Conservation (phyloP, 2,888 invertebrate genomes). For the Plebejus argus region DNA sequence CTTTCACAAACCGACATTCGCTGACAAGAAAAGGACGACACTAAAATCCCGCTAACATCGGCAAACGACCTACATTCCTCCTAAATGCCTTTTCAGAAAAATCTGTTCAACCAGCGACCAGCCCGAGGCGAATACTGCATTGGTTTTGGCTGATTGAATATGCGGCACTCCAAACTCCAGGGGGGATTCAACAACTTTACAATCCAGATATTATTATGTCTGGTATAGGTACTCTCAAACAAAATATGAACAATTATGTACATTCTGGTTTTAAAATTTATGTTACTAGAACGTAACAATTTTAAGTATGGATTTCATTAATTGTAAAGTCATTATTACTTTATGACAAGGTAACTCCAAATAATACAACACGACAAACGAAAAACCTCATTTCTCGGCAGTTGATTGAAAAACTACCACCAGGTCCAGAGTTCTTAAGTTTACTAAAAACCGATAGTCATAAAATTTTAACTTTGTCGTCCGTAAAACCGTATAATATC, state of each 20-base stretch:
- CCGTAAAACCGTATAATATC: neutral
- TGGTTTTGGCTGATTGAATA: constrained; percentile 1
- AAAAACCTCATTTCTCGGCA: neutral
- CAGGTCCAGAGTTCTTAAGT: neutral
- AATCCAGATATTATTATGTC: neutral
- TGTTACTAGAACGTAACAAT: too few species aligned
- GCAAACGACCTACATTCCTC: neutral
- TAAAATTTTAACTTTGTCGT: neutral
- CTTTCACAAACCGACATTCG: neutral
- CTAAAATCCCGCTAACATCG: constrained; percentile 2
- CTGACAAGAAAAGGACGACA: neutral
- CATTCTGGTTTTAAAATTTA: too few species aligned
- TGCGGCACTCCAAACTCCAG: neutral
- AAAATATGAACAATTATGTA: too few species aligned
- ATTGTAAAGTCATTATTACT: too few species aligned
- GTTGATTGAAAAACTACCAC: neutral
- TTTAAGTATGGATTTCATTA: too few species aligned
- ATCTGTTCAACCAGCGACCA: neutral
- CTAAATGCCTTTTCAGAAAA: constrained; percentile 1
- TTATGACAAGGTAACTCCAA: too few species aligned
- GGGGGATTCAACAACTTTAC: neutral
- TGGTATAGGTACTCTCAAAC: too few species aligned
- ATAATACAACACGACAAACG: neutral
- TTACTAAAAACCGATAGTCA: neutral
- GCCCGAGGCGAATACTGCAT: neutral